Evolutionary conservation across 2,797 vertebrate species (phyloP).

Genomic region (Pangasius mekongensis): DNA sequence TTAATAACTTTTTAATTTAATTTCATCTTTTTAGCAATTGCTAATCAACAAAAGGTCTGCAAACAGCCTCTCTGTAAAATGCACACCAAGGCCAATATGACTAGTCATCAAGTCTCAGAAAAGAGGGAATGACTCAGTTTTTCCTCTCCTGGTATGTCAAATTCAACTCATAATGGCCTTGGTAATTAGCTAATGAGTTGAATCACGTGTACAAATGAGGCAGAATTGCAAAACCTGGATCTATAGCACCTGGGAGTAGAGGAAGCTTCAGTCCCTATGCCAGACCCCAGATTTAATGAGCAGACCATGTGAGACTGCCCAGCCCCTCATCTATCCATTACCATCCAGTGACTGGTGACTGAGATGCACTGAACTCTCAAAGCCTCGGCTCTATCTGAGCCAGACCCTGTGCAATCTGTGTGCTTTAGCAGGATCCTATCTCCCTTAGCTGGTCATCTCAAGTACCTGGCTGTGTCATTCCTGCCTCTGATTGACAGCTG

Average conservation of each 20-base stretch:
- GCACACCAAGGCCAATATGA: constrained; percentile 7
- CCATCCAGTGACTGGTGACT: constrained; percentile 63
- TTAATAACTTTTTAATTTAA: constrained; percentile 20
- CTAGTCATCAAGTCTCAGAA: constrained; percentile 2
- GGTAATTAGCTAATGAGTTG: constrained; percentile 24
- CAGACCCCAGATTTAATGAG: constrained; percentile 63
- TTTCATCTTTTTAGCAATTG: constrained; percentile 29
- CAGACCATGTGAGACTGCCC: constrained; percentile 56
- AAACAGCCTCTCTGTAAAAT: constrained; percentile 34
- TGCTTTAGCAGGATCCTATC: constrained; percentile 65
- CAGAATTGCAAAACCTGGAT: constrained; percentile 16
- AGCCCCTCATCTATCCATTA: constrained; percentile 58
- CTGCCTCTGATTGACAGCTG: constrained; percentile 62
- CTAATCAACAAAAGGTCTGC: background rate
- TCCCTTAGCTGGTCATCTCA: constrained; percentile 68
- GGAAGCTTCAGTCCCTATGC: constrained; percentile 27
- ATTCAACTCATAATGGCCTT: background rate
- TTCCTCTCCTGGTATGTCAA: background rate
- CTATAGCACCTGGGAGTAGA: constrained; percentile 29
- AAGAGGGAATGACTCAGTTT: background rate
- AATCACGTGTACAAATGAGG: constrained; percentile 8
- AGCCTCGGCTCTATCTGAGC: constrained; percentile 50
- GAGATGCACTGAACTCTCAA: constrained; percentile 66
- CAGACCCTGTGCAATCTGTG: constrained; percentile 64
- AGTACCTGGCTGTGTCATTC: constrained; percentile 61